These are phyloP conservation scores for Hemicrepidius hirtus DNA, from an alignment of 2,888 invertebrate genomes.

Conservation along the genomic window DNA sequence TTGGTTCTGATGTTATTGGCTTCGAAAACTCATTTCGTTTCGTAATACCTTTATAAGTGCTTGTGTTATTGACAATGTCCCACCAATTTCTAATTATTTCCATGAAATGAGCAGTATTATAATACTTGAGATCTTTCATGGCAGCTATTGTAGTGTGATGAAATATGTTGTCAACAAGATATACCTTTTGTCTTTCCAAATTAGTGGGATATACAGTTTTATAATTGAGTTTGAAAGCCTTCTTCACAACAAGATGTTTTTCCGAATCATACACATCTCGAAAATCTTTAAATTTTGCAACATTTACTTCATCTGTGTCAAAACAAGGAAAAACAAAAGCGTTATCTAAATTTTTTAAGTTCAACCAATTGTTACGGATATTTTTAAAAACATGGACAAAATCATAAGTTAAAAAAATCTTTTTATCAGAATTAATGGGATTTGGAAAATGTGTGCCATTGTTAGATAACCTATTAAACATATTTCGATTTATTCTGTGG, in stretches of 20 bases:
- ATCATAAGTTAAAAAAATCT: slow-evolving; percentile 44
- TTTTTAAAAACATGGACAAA: slow-evolving; percentile 50
- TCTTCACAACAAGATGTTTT: neutral
- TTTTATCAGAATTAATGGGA: slow-evolving; percentile 41
- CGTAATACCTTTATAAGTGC: too few relatives aligned
- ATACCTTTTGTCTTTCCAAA: neutral
- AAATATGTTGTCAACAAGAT: neutral
- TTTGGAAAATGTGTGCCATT: slow-evolving; percentile 33
- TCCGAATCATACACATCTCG: neutral
- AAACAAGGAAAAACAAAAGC: slow-evolving; percentile 48
- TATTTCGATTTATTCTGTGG: slow-evolving; percentile 9
- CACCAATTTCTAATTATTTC: too few relatives aligned
- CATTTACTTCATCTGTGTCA: slow-evolving; percentile 31
- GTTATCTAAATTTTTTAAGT: slow-evolving; percentile 45
- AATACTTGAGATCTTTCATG: too few relatives aligned
- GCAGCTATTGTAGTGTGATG: too few relatives aligned
- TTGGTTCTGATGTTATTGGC: too few relatives aligned
- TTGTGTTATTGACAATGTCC: too few relatives aligned
- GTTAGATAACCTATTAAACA: slow-evolving; percentile 20
- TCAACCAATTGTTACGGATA: slow-evolving; percentile 48
- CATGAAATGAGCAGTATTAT: too few relatives aligned
- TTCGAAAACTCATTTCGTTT: too few relatives aligned
- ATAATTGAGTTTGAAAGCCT: neutral
- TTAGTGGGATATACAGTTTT: neutral
- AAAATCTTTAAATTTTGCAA: neutral